Percentiles rank a stretch among this genome's conserved stretches.
Conservation (phyloP, 2,888 invertebrate genomes). For the Euzophera pinguis region DNA sequence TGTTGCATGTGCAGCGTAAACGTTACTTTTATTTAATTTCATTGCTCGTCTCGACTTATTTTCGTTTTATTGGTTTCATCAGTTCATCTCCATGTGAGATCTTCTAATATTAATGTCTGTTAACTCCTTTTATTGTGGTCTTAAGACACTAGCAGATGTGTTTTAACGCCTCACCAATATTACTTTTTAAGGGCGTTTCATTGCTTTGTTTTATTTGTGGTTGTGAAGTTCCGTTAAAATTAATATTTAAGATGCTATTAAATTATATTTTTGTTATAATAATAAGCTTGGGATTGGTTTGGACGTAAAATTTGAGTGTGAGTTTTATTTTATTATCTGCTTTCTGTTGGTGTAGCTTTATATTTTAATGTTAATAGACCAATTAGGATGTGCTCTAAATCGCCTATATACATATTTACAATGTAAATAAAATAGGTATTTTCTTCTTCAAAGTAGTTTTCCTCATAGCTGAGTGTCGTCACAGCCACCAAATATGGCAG, state of each 20-base stretch:
- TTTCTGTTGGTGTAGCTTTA: background rate
- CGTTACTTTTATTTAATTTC: constrained; percentile 34
- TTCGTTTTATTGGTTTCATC: constrained; percentile 49
- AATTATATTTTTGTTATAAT: constrained; percentile 6
- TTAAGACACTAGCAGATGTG: constrained; percentile 40
- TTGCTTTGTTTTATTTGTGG: constrained; percentile 13
- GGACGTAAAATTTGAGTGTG: background rate
- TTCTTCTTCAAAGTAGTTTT: too few species aligned
- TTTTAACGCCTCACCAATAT: constrained; percentile 30
- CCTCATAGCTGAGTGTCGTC: too few species aligned
- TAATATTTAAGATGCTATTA: background rate
- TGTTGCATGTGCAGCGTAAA: constrained; percentile 27
- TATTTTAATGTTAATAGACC: background rate
- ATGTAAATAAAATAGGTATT: too few species aligned
- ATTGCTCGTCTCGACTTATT: constrained; percentile 37
- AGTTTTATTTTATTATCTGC: too few species aligned
- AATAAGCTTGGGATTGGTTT: background rate
- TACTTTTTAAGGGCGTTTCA: constrained; percentile 17
- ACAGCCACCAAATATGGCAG: too few species aligned
- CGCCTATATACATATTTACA: too few species aligned
- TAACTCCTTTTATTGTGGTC: constrained; percentile 41
- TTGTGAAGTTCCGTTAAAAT: constrained; percentile 9
- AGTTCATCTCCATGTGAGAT: constrained; percentile 60
- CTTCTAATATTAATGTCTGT: constrained; percentile 26
- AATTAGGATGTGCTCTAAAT: background rate